Evolutionary conservation across 2,797 vertebrate species (phyloP), one percentile per base, ranked within the genome.

Genomic region (Leucoraja ocellata): DNA sequence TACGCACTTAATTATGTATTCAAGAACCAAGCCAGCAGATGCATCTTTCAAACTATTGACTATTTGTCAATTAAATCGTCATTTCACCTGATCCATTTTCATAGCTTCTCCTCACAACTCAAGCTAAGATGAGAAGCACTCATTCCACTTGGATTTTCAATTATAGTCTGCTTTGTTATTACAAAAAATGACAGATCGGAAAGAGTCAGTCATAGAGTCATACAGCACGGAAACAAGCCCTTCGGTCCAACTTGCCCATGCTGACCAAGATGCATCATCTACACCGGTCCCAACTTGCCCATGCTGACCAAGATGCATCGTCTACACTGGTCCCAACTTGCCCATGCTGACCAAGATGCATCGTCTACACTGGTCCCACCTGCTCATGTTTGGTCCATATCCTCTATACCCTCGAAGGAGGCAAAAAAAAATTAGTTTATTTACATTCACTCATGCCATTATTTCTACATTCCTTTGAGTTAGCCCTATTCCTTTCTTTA

Each of bases 81-180:
- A 74, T 28, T 71, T 91, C 71, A 91, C 25, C 88, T 13, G 36
- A 73, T 91, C 28, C 2, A 46, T 13, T 91, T 74, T 5, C 18
- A 71, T 36, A 32, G n/a, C 16, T 68, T 74, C 68, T 74, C 36
- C 1, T 54, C 74, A 54, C 23, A 74, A 13, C 23, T 91, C 39
- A 74, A 54, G 54, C 25, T 91, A 74, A 91, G 25, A 74, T 54
- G 23, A 32, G 74, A 74, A 74, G 25, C 71, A 25, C 10, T 74
- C 39, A 74, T 91, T 91, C 25, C 32, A 74, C 54, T n/a, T 91
- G 39, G 10, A 39, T 46, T 91, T 88, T 88, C 83, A 88, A 88
- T 88, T 36, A 65, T 25, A 65, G 84, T 32, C 28, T n/a, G 81
- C 16, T 65, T 88, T 65, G 58, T 11, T 28, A 65, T 65, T 88